These are phyloP conservation scores for Cydia splendana DNA, from an alignment of 1,140 invertebrate genomes.

Conservation along the genomic window DNA sequence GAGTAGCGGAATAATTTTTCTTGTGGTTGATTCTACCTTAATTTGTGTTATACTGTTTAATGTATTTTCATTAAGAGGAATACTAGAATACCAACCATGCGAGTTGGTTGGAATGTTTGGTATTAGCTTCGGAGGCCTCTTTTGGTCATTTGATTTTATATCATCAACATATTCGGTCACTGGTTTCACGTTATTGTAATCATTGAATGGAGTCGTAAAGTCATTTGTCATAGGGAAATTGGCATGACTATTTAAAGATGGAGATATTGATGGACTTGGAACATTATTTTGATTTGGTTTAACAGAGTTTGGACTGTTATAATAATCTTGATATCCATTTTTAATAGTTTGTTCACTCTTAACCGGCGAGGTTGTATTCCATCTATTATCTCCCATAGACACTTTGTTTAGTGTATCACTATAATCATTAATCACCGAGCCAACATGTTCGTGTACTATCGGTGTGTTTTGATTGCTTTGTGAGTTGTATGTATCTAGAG, in stretches of 20 bases:
- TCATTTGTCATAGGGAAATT: conserved; percentile 77
- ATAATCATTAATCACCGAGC: conserved; percentile 35
- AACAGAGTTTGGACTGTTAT: conserved; percentile 41
- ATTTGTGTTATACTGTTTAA: conserved; percentile 63
- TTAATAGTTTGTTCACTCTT: conserved; percentile 39
- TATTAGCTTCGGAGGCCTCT: conserved; percentile 55
- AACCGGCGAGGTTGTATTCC: conserved; percentile 57
- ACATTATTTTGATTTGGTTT: conserved; percentile 43
- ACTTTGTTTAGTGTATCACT: conserved; percentile 46
- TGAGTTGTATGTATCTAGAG: conserved; percentile 59
- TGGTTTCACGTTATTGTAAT: conserved; percentile 42
- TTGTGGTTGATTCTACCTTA: conserved; percentile 67
- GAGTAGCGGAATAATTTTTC: conserved; percentile 71
- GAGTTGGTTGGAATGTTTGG: conserved; percentile 69
- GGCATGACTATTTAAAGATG: conserved; percentile 72
- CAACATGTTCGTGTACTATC: conserved; percentile 42
- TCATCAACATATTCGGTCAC: conserved; percentile 50
- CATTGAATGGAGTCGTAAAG: conserved; percentile 36
- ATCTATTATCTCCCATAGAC: conserved; percentile 59
- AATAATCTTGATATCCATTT: conserved; percentile 42
- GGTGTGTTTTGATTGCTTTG: conserved; percentile 55
- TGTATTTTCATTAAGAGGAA: conserved; percentile 60
- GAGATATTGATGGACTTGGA: conserved; percentile 40
- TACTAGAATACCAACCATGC: conserved; percentile 75
- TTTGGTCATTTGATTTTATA: conserved; percentile 42